phyloP scores from a whole-genome alignment of 2,113 vertebrate genomes.

The Vireo altiloquus region DNA sequence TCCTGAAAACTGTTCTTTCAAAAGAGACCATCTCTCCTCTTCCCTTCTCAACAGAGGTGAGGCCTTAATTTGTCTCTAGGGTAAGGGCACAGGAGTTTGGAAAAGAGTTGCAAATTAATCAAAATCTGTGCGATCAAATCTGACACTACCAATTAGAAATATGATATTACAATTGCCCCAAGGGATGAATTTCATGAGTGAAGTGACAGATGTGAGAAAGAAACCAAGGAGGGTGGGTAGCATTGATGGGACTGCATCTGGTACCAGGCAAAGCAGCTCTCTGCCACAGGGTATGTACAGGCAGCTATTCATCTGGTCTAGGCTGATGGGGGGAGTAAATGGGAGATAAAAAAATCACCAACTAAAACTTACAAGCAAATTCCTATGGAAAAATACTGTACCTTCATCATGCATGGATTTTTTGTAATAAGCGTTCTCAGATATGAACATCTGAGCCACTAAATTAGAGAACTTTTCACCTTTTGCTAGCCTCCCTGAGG shows the following conservation, averaged over 20 bases:
- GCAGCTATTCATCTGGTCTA: not conserved
- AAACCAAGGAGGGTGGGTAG: not conserved
- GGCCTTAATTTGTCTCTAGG: not conserved
- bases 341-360: not conserved
- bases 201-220: not conserved
- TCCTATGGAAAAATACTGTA: not conserved
- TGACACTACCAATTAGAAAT: constrained; percentile 21
- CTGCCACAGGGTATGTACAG: not conserved
- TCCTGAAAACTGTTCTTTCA: not conserved
- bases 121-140: constrained; percentile 3
- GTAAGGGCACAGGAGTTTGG: not conserved
- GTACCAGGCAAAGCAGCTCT: not conserved
- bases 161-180: not conserved
- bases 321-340: not conserved
- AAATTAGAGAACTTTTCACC: not conserved
- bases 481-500: not conserved
- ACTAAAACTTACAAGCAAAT: not conserved
- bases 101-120: constrained; percentile 8
- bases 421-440: not conserved
- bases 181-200: not conserved
- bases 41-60: not conserved
- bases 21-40: not conserved
- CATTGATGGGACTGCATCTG: not conserved
- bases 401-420: not conserved
- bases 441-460: not conserved